Conservation (phyloP, 2,113 vertebrate genomes). For the Recurvirostra avosetta region DNA sequence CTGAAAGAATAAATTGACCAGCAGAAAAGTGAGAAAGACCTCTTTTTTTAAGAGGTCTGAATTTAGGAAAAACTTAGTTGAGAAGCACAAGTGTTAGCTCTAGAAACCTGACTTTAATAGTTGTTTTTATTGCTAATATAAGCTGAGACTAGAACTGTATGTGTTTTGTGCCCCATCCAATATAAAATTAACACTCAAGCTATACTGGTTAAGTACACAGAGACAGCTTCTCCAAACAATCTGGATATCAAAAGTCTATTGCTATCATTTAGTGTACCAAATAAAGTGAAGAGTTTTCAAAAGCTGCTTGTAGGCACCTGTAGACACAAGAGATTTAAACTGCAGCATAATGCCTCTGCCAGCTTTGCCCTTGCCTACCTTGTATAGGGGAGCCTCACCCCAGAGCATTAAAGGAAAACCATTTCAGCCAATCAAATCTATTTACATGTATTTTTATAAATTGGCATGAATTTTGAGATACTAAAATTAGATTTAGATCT, state of each 20-base stretch:
- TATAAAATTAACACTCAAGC: neutral
- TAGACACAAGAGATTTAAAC: neutral
- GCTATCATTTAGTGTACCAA: neutral
- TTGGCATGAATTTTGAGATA: neutral
- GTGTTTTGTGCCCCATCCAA: neutral
- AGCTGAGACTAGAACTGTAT: neutral
- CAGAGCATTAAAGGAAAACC: neutral
- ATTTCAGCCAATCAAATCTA: conserved; percentile 4
- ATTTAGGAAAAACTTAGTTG: neutral
- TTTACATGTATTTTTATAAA: conserved; percentile 15
- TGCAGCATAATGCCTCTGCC: neutral
- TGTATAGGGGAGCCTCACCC: neutral
- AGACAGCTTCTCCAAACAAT: neutral
- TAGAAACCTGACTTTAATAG: neutral
- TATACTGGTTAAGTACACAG: neutral
- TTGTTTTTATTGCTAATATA: neutral
- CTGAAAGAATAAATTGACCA: neutral
- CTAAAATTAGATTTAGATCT: conserved; percentile 37
- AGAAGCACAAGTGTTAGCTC: neutral
- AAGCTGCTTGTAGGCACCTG: neutral
- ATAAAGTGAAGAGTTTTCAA: neutral
- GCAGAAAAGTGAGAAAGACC: neutral
- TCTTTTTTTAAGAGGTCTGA: neutral
- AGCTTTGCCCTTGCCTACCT: neutral
- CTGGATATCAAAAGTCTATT: neutral